Percentiles rank a stretch among this genome's conserved stretches.
These are phyloP conservation scores for Zoanthus solanderi DNA, from an alignment of 92 coral and sea anemone species.

Conservation along the genomic window DNA sequence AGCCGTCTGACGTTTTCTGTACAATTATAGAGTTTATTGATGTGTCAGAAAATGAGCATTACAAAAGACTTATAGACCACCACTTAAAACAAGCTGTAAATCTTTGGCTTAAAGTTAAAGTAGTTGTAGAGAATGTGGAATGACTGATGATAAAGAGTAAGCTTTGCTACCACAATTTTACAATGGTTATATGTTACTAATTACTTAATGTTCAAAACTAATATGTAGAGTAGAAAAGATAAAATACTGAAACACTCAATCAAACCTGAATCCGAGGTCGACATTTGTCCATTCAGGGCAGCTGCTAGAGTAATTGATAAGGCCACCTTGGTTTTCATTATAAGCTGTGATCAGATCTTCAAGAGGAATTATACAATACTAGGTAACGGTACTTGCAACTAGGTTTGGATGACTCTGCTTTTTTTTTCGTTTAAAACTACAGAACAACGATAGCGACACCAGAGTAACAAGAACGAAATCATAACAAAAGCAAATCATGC, in stretches of 20 bases:
- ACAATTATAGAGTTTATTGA: too few relatives aligned
- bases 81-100: background rate
- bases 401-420: background rate
- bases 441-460: background rate
- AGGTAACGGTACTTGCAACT: background rate
- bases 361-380: background rate
- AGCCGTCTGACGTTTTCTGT: too few relatives aligned
- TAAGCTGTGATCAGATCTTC: background rate
- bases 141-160: background rate
- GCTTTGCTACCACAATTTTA: background rate
- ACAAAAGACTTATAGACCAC: background rate
- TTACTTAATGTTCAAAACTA: background rate
- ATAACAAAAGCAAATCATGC: background rate
- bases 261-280: constrained; percentile 6
- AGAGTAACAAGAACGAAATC: background rate
- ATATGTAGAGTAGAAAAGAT: background rate
- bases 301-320: background rate
- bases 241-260: background rate
- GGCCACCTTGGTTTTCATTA: background rate
- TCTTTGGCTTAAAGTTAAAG: background rate
- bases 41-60: too few relatives aligned
- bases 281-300: background rate
- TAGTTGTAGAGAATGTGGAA: background rate
- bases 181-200: background rate
- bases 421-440: background rate